Evolutionary conservation across 2,888 invertebrate genomes (phyloP).

Genomic region (Gryllus longicercus): DNA sequence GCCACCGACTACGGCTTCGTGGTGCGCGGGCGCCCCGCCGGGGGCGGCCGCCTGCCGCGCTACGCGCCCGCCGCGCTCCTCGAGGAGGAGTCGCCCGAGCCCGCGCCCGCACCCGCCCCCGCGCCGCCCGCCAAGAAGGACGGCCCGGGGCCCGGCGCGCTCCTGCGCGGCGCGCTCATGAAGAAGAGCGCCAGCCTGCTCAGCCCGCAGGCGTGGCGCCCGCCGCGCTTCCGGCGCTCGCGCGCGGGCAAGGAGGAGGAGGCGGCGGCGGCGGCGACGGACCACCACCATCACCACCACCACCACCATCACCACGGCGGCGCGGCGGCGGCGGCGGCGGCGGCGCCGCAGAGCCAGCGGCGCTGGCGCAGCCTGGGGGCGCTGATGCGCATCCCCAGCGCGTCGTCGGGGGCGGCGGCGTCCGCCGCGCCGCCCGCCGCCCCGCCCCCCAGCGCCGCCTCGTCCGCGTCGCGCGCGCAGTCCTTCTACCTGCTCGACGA

Average conservation of each 20-base stretch:
- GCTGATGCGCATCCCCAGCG: slow-evolving; percentile 44
- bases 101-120: not conserved
- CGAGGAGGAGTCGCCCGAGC: slow-evolving; percentile 36
- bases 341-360: slow-evolving; percentile 37
- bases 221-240: slow-evolving; percentile 39
- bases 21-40: slow-evolving; percentile 39
- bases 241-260: slow-evolving; percentile 32
- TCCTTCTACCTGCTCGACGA: slow-evolving; percentile 53
- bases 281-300: not conserved
- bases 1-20: slow-evolving; percentile 45
- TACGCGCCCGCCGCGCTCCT: slow-evolving; percentile 36
- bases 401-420: slow-evolving; percentile 32
- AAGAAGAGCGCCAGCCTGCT: slow-evolving; percentile 42
- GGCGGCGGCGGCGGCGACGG: not conserved
- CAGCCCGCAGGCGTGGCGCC: slow-evolving; percentile 41
- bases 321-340: not conserved
- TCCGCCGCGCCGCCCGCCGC: slow-evolving; percentile 33
- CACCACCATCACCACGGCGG: slow-evolving; percentile 38
- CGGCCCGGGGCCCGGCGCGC: slow-evolving; percentile 31
- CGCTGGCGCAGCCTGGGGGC: slow-evolving; percentile 51
- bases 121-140: slow-evolving; percentile 21
- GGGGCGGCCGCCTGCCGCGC: not conserved
- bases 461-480: slow-evolving; percentile 46
- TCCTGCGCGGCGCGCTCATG: slow-evolving; percentile 38
- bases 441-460: slow-evolving; percentile 31